Conservation (phyloP, 2,797 vertebrate genomes). For the Anabacerthia variegaticeps region DNA sequence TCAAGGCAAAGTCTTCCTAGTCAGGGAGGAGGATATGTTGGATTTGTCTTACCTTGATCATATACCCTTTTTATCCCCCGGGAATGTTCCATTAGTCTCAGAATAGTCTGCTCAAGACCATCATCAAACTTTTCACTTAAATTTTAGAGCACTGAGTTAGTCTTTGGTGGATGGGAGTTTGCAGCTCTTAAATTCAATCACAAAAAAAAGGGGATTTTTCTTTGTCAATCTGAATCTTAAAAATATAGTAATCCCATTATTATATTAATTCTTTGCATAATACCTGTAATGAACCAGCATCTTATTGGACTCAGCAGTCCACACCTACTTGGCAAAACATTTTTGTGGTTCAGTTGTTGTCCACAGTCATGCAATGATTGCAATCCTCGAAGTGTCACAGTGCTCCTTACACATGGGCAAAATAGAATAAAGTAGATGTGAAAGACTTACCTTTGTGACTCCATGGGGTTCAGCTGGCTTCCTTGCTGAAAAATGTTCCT, state of each 20-base stretch:
- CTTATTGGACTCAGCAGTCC: neutral
- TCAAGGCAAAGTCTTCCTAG: neutral
- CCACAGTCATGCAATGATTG: neutral
- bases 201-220: neutral
- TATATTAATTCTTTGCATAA: neutral
- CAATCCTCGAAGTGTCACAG: neutral
- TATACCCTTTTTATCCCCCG: fast-evolving
- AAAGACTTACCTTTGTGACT: neutral
- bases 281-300: neutral
- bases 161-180: neutral
- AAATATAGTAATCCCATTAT: neutral
- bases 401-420: neutral
- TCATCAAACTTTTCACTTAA: neutral
- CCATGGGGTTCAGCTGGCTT: fast-evolving
- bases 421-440: neutral
- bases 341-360: neutral
- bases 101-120: neutral
- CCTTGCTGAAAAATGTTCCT: neutral
- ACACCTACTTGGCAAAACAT: neutral
- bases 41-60: neutral
- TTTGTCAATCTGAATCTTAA: neutral
- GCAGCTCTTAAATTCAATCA: neutral
- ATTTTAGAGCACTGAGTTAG: neutral
- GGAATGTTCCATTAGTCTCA: neutral
- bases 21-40: neutral